Evolutionary conservation across 2,797 vertebrate genomes (phyloP), one percentile per base, ranked within the genome.

Genomic region (Sorex maritimensis): DNA sequence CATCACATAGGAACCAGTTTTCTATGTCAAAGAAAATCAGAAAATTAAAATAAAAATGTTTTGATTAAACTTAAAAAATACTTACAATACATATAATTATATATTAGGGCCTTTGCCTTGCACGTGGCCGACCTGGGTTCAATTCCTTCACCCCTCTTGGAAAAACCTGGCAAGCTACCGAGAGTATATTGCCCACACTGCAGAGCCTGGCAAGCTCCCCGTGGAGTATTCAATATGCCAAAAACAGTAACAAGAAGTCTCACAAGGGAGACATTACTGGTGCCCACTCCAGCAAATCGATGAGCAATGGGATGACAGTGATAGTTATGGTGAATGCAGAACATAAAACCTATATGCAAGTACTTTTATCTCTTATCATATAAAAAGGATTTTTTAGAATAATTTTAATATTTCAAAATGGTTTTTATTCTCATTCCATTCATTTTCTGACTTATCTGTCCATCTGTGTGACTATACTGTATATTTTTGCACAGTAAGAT

Each of bases 401-500:
- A 68, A 93, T 49, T 90, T 77, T 81, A 75, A 72, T 67, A 34
- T 30, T 68, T 28, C 28, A 38, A 78, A 72, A 83, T 86, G 44
- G 78, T 68, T 68, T 77, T 92, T 55, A 3, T 67, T 77, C 63
- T 92, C 21, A 44, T 80, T 90, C 46, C 80, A 6, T 65, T 81
- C 34, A 77, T 81, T 94, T 87, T 81, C n/a, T 38, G 46, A 41
- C 38, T 89, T 91, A 87, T 96, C 87, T 95, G 79, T 90, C 84
- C 55, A 79, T 96, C 90, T 95, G 85, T 92, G 68, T 41, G 61
- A 44, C 72, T 91, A 7, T 78, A 34, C 41, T 86, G 61, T 71
- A 84, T 75, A 69, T 69, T 91, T 95, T 90, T 94, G 69, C 75
- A 80, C 49, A 94, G 94, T 88, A 85, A 91, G 96, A 92, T 84